Evolutionary conservation across 92 coral and sea anemone species (phyloP), one percentile per base, ranked within the genome.

Genomic region (Galaxea fascicularis): DNA sequence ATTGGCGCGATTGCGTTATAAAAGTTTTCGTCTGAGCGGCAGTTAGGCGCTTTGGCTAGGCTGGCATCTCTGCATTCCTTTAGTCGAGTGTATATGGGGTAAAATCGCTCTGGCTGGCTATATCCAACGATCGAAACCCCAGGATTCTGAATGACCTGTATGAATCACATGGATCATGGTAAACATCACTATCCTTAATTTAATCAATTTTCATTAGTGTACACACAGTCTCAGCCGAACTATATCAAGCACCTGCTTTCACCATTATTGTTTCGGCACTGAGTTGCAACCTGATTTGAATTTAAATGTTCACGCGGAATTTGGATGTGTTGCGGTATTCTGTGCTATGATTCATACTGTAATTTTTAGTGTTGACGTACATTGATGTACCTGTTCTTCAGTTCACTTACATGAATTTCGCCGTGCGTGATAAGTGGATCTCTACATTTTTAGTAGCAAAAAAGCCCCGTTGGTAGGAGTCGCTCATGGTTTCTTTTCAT

Each of bases 81-180:
- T 35, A 86, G 62, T 70, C 17, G 46, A 28, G 58, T 28, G 44
- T 76, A 78, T 10, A 77, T 44, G 21, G 79, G 89, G 84, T 51
- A 86, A 69, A 86, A 86, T 35, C 85, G 77, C 39, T 68, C 41
- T 0, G 85, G 79, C 62, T 86, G 84, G 59, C 85, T 78, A 52
- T 65, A 86, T 22, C 89, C 89, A 29, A 67, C 65, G 39, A 76
- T 65, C 0, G 82, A 84, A 15, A 58, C 82, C 11, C 88, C 88
- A 13, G 82, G 88, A 84, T 84, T 84, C 73, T 66, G 56, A n/a
- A 85, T 77, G 56, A 85, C 78, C 89, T 85, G 74, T 54, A 49
- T 24, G 78, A 11, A 47, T 10, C 63, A 47, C 16, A 27, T 17
- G 49, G 35, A 73, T 51, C 78, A 73, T 9, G 30, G 59, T 65